These are phyloP conservation scores for Thelaira solivaga DNA, from an alignment of 2,888 invertebrate species.

Conservation along the genomic window DNA sequence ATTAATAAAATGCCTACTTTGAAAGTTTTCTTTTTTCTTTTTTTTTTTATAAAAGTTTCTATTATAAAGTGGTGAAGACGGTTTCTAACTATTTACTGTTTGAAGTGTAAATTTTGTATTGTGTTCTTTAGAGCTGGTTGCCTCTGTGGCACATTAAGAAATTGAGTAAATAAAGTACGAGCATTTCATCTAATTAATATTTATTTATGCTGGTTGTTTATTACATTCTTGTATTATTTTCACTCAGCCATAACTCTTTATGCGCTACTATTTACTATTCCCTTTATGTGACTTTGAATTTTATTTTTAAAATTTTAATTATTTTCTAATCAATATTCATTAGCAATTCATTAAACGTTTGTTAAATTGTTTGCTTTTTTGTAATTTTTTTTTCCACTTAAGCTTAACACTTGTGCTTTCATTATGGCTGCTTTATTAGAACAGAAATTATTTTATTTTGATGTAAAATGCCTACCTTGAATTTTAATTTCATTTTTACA, in stretches of 20 bases:
- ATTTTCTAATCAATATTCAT: slow-evolving; percentile 60
- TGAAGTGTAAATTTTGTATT: slow-evolving; percentile 16
- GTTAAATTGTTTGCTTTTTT: too few species aligned
- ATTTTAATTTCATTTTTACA: too few species aligned
- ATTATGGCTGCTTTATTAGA: background rate
- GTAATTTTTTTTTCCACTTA: slow-evolving; percentile 5
- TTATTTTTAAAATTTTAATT: slow-evolving; percentile 26
- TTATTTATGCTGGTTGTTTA: background rate
- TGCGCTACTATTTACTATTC: too few species aligned
- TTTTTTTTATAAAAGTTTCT: too few species aligned
- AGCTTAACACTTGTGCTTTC: slow-evolving; percentile 33
- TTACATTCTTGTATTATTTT: background rate
- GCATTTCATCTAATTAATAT: background rate
- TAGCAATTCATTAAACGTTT: slow-evolving; percentile 48
- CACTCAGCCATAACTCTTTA: background rate
- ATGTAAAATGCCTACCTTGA: too few species aligned
- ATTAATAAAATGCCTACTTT: too few species aligned
- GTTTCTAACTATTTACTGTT: background rate
- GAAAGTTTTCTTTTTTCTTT: too few species aligned
- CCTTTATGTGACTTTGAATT: background rate
- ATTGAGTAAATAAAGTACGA: too few species aligned
- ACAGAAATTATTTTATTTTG: too few species aligned
- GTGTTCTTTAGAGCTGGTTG: too few species aligned
- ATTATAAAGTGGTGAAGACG: too few species aligned
- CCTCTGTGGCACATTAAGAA: background rate